Percentiles rank a stretch among this genome's conserved stretches.
Conservation (phyloP, 2,888 invertebrate species). For the Andricus quercusramuli region DNA sequence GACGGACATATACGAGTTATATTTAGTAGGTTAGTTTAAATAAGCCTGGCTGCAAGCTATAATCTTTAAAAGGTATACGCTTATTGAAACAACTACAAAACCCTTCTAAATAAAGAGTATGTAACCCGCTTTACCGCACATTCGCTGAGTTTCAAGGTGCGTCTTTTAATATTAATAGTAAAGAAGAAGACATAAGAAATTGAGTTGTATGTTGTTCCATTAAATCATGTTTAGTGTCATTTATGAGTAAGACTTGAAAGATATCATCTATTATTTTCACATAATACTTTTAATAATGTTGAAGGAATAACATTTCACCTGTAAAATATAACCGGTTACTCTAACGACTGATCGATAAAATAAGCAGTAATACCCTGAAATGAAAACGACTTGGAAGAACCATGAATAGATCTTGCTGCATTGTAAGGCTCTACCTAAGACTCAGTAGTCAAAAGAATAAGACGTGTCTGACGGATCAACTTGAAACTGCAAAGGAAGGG, state of each 20-base stretch:
- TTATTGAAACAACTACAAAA: too few species aligned
- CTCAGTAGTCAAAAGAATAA: slow-evolving; percentile 7
- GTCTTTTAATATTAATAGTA: too few species aligned
- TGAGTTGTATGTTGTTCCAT: too few species aligned
- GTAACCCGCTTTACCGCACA: too few species aligned
- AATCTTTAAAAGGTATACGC: too few species aligned
- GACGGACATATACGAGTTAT: too few species aligned
- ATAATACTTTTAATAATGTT: background rate
- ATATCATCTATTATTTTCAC: background rate
- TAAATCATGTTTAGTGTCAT: background rate
- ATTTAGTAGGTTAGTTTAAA: too few species aligned
- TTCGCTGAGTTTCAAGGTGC: too few species aligned
- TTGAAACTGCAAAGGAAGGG: background rate
- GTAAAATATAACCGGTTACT: slow-evolving; percentile 7
- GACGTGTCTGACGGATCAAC: slow-evolving; percentile 2
- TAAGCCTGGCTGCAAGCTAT: too few species aligned
- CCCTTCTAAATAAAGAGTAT: too few species aligned
- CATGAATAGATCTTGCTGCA: background rate
- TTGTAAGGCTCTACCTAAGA: background rate
- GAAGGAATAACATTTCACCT: background rate
- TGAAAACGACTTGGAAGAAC: slow-evolving; percentile 7
- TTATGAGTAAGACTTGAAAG: background rate
- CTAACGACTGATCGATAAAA: slow-evolving; percentile 7
- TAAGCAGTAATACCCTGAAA: slow-evolving; percentile 1
- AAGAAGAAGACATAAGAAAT: too few species aligned